These are phyloP conservation scores for Theonella swinhoei DNA, from an alignment of 37 sponge, comb jelly and placozoan genomes.

Conservation along the genomic window DNA sequence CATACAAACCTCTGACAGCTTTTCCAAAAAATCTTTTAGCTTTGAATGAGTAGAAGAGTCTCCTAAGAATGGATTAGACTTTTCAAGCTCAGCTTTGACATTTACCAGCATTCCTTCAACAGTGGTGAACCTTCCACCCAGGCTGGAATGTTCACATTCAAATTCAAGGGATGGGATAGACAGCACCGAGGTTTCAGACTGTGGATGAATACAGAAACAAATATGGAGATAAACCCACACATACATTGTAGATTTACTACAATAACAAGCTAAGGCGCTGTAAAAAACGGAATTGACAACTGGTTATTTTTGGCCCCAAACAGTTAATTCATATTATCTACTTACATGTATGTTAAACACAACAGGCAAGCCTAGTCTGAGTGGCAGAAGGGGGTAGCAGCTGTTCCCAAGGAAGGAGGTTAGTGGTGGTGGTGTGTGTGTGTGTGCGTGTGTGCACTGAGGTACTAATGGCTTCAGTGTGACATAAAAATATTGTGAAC, in stretches of 20 bases:
- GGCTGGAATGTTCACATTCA: constrained; percentile 66
- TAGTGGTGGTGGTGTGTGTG: too few relatives aligned
- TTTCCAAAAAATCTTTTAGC: constrained; percentile 19
- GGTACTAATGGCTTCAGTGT: too few relatives aligned
- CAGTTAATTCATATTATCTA: too few relatives aligned
- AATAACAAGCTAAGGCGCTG: too few relatives aligned
- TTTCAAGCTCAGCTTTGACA: constrained; percentile 68
- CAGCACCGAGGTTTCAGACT: constrained; percentile 85
- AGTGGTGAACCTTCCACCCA: constrained; percentile 94
- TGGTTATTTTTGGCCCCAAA: too few relatives aligned
- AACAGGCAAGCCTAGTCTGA: too few relatives aligned
- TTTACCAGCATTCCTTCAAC: constrained; percentile 88
- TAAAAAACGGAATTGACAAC: too few relatives aligned
- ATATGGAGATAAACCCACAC: not conserved
- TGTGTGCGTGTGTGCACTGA: too few relatives aligned
- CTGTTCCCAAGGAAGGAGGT: too few relatives aligned
- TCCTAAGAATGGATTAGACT: constrained; percentile 73
- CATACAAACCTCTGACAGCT: constrained; percentile 45
- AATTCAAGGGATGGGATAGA: constrained; percentile 85
- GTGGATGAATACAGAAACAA: not conserved
- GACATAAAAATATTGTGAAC: too few relatives aligned
- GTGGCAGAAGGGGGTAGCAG: too few relatives aligned
- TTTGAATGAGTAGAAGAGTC: constrained; percentile 48
- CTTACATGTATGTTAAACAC: too few relatives aligned
- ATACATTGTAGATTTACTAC: not conserved